Conservation (phyloP, 1,140 invertebrate genomes). For the Leptinotarsa undecemlineata region DNA sequence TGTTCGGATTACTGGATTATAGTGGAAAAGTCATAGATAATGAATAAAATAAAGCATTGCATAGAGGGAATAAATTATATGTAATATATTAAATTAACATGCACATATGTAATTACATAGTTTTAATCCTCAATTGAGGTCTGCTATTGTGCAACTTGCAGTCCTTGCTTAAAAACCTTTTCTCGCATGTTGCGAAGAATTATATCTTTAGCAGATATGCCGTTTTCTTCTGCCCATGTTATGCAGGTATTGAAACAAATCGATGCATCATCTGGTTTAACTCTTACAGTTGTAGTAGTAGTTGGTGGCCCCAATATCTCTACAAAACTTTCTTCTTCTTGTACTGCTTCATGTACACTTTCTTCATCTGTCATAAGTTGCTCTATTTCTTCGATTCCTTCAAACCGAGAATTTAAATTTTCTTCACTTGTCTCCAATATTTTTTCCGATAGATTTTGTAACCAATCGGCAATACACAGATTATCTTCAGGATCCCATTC, state of each 20-base stretch:
- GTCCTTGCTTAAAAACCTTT: constrained; percentile 29
- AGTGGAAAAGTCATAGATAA: too few relatives aligned
- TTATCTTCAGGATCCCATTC: too few relatives aligned
- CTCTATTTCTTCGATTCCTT: constrained; percentile 38
- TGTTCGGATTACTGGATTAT: too few relatives aligned
- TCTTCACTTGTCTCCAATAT: constrained; percentile 28
- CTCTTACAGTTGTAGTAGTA: constrained; percentile 42
- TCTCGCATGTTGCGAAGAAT: constrained; percentile 48
- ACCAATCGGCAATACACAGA: too few relatives aligned
- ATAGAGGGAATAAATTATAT: too few relatives aligned
- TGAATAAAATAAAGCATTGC: too few relatives aligned
- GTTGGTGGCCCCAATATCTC: constrained; percentile 45
- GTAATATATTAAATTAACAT: too few relatives aligned
- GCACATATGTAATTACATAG: background rate
- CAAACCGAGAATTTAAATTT: constrained; percentile 43
- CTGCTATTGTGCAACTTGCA: background rate
- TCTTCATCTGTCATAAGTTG: constrained; percentile 33
- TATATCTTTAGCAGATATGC: constrained; percentile 47
- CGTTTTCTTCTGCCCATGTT: constrained; percentile 50
- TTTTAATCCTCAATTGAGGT: background rate
- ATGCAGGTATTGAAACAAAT: constrained; percentile 48
- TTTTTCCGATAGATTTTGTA: background rate
- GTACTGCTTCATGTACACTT: too few relatives aligned
- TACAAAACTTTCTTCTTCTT: constrained; percentile 42
- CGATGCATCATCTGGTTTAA: constrained; percentile 42